Base-by-base conservation (phyloP, 2,888 invertebrate genomes). In the Drosophila helvetica region DNA sequence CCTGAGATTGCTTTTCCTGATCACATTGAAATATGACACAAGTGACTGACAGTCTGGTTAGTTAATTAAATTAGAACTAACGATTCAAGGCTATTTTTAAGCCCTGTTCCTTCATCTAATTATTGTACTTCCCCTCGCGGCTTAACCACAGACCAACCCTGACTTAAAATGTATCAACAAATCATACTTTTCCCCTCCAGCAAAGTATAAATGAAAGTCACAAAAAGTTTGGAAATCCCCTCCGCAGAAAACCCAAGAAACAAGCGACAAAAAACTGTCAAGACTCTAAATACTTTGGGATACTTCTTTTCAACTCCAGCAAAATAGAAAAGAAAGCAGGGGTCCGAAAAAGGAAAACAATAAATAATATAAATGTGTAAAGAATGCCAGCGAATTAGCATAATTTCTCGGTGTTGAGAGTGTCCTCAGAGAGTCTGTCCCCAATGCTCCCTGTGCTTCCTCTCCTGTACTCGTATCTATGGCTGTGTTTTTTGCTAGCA, bases 321-420 rank as follows among this genome's bases (percentile, higher is more conserved):
- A 12, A 54, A 66, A 60, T 64, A 47, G 62, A 43, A 62, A 47
- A 55, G 42, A 22, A 57, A 30, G 50, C 64, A 42, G 48, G 48
- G 30, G 18, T 22, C 42, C 4, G 47, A 53, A 63, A 61, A 75
- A 53, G 59, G 55, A 80, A 80, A 83, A 85, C 75, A 82, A 87
- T 85, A 83, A 83, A 83, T 85, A 85, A 77, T 79, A 87, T 87
- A 83, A 83, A 87, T 82, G 85, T 82, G 88, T 77, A 79, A 79
- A 63, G 79, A 56, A 85, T 78, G 73, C 74, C 53, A 47, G 61
- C 71, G 86, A 86, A 84, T 84, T 84, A 88, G 86, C 86, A 84
- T 84, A 84, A 86, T 84, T 80, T 65, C 27, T 18, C 45, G 56
- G 50, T 62, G 72, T 52, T 55, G 17, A 25, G 25, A 61, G 22